Evolutionary conservation across 2,797 vertebrate species (phyloP).

Genomic region (Agapornis canus): DNA sequence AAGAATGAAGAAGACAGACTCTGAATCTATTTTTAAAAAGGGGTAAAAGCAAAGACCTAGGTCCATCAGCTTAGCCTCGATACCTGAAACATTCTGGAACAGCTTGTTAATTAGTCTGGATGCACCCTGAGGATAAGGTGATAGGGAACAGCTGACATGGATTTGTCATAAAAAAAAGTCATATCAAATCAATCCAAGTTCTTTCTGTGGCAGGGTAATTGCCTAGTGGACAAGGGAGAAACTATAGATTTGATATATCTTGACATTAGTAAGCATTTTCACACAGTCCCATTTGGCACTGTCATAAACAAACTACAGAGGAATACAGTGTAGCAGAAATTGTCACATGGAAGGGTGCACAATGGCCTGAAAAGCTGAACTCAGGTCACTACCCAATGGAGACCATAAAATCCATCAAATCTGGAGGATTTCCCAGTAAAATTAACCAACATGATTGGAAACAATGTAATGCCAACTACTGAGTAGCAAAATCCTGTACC

Average conservation of each 20-base stretch:
- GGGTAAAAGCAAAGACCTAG: background rate
- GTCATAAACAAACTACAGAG: background rate
- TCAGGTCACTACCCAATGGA: background rate
- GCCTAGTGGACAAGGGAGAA: slow-evolving; percentile 38
- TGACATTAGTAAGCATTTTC: slow-evolving; percentile 48
- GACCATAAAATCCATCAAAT: background rate
- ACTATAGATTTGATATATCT: slow-evolving; percentile 35
- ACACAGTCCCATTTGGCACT: slow-evolving; percentile 35
- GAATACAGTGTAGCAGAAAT: background rate
- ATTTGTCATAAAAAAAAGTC: slow-evolving; percentile 44
- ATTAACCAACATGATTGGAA: background rate
- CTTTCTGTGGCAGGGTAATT: slow-evolving; percentile 30
- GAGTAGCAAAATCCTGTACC: background rate
- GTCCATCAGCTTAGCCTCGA: background rate
- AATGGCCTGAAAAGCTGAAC: background rate
- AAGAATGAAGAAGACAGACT: background rate
- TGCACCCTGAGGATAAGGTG: slow-evolving; percentile 3
- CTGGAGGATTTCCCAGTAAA: background rate
- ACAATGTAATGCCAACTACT: background rate
- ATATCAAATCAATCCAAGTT: slow-evolving; percentile 41
- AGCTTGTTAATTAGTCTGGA: slow-evolving; percentile 54
- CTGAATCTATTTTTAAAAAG: background rate
- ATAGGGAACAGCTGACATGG: slow-evolving; percentile 34
- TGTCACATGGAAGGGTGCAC: background rate
- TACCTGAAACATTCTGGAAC: slow-evolving; percentile 23